Conservation (phyloP, 1,140 invertebrate species). For the Drosophila persimilis region DNA sequence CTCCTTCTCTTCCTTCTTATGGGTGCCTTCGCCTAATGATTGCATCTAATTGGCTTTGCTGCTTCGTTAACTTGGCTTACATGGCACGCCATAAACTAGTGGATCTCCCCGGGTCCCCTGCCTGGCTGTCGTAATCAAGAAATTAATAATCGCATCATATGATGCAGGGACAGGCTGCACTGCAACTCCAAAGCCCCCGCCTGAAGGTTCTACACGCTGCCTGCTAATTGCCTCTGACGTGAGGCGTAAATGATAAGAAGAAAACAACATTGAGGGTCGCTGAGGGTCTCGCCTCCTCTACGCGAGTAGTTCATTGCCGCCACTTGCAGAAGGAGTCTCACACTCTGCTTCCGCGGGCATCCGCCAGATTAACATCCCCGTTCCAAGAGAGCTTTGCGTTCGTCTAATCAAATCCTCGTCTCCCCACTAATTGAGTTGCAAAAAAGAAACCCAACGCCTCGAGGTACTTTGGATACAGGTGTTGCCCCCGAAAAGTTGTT, state of each 20-base stretch:
- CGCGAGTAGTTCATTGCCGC: slow-evolving; percentile 64
- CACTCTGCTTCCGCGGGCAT: slow-evolving; percentile 3
- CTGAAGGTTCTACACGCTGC: slow-evolving; percentile 23
- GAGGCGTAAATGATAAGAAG: slow-evolving; percentile 73
- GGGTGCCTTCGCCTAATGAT: slow-evolving; percentile 54
- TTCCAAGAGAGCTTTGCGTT: slow-evolving; percentile 7
- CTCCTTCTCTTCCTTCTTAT: neutral
- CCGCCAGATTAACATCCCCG: slow-evolving; percentile 15
- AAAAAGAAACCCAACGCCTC: neutral
- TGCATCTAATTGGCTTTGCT: slow-evolving; percentile 79
- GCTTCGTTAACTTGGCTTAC: slow-evolving; percentile 77
- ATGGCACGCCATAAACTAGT: slow-evolving; percentile 57
- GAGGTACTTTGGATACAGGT: too few species aligned
- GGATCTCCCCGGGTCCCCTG: slow-evolving; percentile 11
- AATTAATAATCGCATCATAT: slow-evolving; percentile 77
- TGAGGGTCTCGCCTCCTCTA: slow-evolving; percentile 32
- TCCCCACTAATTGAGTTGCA: slow-evolving; percentile 34
- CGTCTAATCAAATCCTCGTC: slow-evolving; percentile 44
- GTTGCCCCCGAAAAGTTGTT: slow-evolving; percentile 8
- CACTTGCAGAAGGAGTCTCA: slow-evolving; percentile 17
- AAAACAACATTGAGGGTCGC: slow-evolving; percentile 6
- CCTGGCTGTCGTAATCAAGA: slow-evolving; percentile 64
- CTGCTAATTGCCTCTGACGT: slow-evolving; percentile 74
- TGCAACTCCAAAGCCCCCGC: slow-evolving; percentile 11
- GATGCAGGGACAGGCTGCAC: slow-evolving; percentile 40